Evolutionary conservation across 2,888 invertebrate species (phyloP).

Genomic region (Tineola bisselliella): DNA sequence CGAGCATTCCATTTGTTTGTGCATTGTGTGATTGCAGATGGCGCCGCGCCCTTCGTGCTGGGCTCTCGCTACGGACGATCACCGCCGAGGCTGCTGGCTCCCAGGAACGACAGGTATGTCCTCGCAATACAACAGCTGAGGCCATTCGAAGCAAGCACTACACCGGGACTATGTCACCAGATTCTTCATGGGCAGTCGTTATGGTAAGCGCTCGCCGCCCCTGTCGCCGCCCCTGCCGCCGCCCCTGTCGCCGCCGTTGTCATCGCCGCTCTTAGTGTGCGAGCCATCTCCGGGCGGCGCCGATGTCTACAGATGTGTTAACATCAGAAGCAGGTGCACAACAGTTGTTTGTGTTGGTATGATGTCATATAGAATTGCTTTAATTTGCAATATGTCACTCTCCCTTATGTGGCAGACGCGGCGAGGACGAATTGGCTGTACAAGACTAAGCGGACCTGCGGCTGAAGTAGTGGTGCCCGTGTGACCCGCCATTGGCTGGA

Average conservation of each 20-base stretch:
- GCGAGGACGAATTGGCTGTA: background rate
- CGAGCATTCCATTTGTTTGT: background rate
- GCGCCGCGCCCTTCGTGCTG: conserved; percentile 46
- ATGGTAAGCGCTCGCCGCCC: conserved; percentile 39
- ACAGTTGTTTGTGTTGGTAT: too few relatives aligned
- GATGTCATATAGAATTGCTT: too few relatives aligned
- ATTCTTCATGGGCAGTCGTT: conserved; percentile 44
- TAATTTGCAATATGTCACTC: too few relatives aligned
- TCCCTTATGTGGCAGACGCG: background rate
- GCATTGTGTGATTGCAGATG: conserved; percentile 26
- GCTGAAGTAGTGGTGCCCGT: background rate
- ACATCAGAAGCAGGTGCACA: background rate
- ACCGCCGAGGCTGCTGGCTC: conserved; percentile 33
- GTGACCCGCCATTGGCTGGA: background rate
- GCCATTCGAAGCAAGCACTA: background rate
- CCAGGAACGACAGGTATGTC: conserved; percentile 42
- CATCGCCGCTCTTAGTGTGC: background rate
- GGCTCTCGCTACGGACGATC: conserved; percentile 51
- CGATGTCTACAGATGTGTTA: background rate
- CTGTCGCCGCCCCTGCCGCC: conserved; percentile 9
- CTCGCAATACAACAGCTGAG: background rate
- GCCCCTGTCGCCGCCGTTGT: conserved; percentile 4
- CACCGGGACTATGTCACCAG: background rate
- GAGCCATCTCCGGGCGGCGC: background rate
- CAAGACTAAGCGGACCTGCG: background rate